Evolutionary conservation across 1,140 invertebrate genomes (phyloP).

Genomic region (Odontomachus brunneus): DNA sequence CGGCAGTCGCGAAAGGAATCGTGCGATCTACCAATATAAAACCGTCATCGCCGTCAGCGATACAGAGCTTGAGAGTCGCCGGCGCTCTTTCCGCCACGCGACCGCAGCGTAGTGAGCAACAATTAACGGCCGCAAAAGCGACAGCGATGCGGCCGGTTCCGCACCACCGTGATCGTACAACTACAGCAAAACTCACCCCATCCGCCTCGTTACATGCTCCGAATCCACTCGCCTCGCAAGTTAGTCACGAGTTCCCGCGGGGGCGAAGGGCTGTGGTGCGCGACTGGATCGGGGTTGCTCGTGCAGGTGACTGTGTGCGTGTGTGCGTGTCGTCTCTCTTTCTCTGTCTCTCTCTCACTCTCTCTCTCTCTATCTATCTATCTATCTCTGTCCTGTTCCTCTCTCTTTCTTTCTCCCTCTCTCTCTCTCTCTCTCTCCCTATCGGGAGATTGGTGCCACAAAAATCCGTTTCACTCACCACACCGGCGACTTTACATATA

Average conservation of each 20-base stretch:
- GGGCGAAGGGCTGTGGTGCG: constrained; percentile 12
- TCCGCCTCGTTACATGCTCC: constrained; percentile 38
- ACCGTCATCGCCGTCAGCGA: too few species aligned
- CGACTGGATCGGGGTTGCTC: constrained; percentile 12
- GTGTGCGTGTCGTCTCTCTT: constrained; percentile 5
- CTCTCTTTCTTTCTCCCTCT: too few species aligned
- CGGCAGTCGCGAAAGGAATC: too few species aligned
- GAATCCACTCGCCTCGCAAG: constrained; percentile 33
- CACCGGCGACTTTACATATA: constrained; percentile 17
- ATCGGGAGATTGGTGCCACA: constrained; percentile 30
- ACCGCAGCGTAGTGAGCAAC: constrained; percentile 46
- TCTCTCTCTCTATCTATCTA: too few species aligned
- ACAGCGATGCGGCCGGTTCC: constrained; percentile 4
- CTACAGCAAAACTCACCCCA: constrained; percentile 31
- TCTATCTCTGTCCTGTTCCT: too few species aligned
- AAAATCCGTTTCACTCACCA: constrained; percentile 63
- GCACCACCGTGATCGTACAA: constrained; percentile 13
- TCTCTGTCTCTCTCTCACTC: too few species aligned
- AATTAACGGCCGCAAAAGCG: constrained; percentile 51
- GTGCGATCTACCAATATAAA: too few species aligned
- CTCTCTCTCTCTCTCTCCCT: background rate
- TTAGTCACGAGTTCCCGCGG: constrained; percentile 25
- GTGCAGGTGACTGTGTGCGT: background rate
- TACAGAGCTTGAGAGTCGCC: too few species aligned
- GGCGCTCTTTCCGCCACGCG: constrained; percentile 25